Conservation (phyloP, 2,888 invertebrate genomes). For the Crematogaster levior region DNA sequence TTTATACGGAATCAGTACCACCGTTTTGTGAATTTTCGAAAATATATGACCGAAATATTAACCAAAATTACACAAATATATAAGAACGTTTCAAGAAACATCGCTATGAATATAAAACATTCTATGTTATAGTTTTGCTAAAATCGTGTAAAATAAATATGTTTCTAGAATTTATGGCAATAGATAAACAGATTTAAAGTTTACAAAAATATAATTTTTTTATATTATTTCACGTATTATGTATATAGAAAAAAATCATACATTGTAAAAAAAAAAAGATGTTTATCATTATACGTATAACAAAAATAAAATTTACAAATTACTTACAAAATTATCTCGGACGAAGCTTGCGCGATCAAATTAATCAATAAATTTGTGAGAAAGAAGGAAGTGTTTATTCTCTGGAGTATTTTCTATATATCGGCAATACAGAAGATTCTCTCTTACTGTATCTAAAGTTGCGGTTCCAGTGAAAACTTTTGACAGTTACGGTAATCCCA, state of each 20-base stretch:
- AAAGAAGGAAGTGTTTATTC: neutral
- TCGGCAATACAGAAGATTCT: constrained; percentile 1
- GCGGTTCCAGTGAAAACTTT: constrained; percentile 35
- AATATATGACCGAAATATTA: constrained; percentile 1
- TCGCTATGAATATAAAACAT: neutral
- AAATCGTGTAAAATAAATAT: neutral
- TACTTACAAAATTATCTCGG: neutral
- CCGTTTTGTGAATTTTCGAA: neutral
- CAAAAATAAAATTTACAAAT: neutral
- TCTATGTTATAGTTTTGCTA: neutral
- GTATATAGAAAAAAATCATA: too few relatives aligned
- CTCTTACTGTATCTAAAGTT: constrained; percentile 12
- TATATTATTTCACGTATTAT: neutral
- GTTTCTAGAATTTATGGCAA: neutral
- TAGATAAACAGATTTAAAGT: neutral
- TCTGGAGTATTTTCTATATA: neutral
- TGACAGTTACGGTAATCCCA: constrained; percentile 38
- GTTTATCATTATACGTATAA: too few relatives aligned
- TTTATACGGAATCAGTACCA: constrained; percentile 22
- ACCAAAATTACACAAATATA: neutral
- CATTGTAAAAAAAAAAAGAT: neutral
- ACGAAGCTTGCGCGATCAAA: neutral
- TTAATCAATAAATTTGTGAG: constrained; percentile 14
- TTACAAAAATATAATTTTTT: neutral
- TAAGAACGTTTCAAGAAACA: neutral